Conservation (phyloP, 2,113 vertebrate species). For the Hyperopisus bebe region DNA sequence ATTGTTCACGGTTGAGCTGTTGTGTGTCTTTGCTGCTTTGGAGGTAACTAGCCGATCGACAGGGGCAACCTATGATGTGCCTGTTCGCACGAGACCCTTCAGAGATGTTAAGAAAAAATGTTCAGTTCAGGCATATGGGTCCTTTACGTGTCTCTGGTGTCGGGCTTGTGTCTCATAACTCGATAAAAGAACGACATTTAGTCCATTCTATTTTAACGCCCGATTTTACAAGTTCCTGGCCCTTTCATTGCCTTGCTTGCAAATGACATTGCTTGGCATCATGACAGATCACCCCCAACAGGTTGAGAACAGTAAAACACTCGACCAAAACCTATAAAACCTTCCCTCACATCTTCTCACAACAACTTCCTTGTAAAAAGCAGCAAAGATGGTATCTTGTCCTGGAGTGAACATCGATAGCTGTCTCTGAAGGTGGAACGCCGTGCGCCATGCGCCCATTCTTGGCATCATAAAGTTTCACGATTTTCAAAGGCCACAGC, state of each 20-base stretch:
- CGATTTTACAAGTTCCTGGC: background rate
- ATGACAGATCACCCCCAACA: background rate
- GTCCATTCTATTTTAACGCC: background rate
- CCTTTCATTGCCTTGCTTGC: background rate
- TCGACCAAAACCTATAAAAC: conserved; percentile 27
- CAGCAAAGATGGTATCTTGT: background rate
- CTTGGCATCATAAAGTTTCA: conserved; percentile 38
- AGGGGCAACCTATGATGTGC: background rate
- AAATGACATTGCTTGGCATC: background rate
- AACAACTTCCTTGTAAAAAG: conserved; percentile 6
- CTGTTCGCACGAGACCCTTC: background rate
- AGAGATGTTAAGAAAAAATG: background rate
- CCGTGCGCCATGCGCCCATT: conserved; percentile 25
- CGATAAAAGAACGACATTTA: background rate
- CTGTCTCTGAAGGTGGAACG: background rate
- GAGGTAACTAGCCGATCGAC: background rate
- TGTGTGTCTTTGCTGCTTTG: background rate
- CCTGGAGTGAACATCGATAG: background rate
- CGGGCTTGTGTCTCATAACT: background rate
- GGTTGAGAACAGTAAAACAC: conserved; percentile 50
- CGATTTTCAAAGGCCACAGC: conserved; percentile 18
- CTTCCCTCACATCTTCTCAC: background rate
- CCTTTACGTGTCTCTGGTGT: background rate
- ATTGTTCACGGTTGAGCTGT: background rate
- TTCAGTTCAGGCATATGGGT: background rate